phyloP scores from a whole-genome alignment of 2,888 invertebrate genomes.

The Mantis religiosa region DNA sequence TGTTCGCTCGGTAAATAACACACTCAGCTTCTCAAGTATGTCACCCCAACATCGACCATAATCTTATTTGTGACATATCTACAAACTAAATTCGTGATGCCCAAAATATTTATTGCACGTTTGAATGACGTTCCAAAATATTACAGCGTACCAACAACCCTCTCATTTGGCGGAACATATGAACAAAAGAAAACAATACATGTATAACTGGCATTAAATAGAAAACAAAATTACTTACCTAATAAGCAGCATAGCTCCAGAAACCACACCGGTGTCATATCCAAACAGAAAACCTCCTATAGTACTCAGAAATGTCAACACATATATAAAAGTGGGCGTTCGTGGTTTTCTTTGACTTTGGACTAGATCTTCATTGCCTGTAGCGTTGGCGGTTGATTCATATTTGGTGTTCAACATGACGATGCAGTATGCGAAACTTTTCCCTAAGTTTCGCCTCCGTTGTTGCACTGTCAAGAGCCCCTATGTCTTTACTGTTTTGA shows the following conservation, averaged over 20 bases:
- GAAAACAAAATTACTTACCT: conserved; percentile 26
- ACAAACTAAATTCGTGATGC: background rate
- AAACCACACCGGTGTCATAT: conserved; percentile 56
- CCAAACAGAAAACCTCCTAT: conserved; percentile 53
- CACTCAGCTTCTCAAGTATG: too few relatives aligned
- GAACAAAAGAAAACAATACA: background rate
- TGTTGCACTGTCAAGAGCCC: background rate
- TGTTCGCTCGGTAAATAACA: too few relatives aligned
- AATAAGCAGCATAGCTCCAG: conserved; percentile 48
- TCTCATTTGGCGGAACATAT: background rate
- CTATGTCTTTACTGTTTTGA: background rate
- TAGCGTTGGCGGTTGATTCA: conserved; percentile 19
- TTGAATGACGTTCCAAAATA: background rate
- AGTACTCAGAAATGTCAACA: conserved; percentile 44
- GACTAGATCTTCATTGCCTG: conserved; percentile 5
- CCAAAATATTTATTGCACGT: background rate
- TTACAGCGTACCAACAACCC: background rate
- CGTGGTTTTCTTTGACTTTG: background rate
- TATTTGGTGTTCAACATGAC: conserved; percentile 20
- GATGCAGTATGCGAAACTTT: background rate
- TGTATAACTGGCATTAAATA: background rate
- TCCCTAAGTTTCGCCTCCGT: background rate
- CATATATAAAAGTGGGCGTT: conserved; percentile 24
- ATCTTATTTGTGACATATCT: too few relatives aligned
- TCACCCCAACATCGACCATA: too few relatives aligned